These are phyloP conservation scores for Enoplolaimus lenunculus DNA, from an alignment of 2,888 invertebrate genomes.

Conservation along the genomic window DNA sequence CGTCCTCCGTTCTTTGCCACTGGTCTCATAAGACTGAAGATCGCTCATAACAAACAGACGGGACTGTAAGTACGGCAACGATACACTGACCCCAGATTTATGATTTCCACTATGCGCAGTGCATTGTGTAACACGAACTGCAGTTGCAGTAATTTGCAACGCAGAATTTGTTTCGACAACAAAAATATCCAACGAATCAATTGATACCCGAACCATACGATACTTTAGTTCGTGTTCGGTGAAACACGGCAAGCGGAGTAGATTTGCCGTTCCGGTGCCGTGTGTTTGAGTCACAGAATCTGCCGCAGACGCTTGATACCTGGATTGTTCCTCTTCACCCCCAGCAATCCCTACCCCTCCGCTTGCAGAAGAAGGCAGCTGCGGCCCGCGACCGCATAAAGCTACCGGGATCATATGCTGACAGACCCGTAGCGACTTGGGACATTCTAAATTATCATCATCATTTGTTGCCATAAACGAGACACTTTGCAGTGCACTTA, in stretches of 20 bases:
- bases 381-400: conserved; percentile 54
- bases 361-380: conserved; percentile 57
- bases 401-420: conserved; percentile 50
- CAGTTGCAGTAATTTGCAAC: conserved; percentile 26
- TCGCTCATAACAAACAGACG: neutral
- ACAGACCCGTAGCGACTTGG: conserved; percentile 52
- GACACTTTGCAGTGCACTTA: conserved; percentile 54
- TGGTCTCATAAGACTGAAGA: neutral
- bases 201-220: conserved; percentile 69
- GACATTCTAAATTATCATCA: conserved; percentile 64
- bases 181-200: conserved; percentile 77
- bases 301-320: neutral
- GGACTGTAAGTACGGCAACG: neutral
- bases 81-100: neutral
- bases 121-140: conserved; percentile 31
- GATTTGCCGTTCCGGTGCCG: conserved; percentile 25
- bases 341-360: conserved; percentile 44
- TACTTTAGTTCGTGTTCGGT: conserved; percentile 75
- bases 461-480: conserved; percentile 78
- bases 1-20: neutral
- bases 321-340: too few relatives aligned
- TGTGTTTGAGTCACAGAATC: conserved; percentile 14
- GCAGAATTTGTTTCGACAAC: conserved; percentile 55
- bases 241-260: too few relatives aligned
- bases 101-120: conserved; percentile 28